Conservation (phyloP, 2,113 vertebrate species). For the Cathartes aura region DNA sequence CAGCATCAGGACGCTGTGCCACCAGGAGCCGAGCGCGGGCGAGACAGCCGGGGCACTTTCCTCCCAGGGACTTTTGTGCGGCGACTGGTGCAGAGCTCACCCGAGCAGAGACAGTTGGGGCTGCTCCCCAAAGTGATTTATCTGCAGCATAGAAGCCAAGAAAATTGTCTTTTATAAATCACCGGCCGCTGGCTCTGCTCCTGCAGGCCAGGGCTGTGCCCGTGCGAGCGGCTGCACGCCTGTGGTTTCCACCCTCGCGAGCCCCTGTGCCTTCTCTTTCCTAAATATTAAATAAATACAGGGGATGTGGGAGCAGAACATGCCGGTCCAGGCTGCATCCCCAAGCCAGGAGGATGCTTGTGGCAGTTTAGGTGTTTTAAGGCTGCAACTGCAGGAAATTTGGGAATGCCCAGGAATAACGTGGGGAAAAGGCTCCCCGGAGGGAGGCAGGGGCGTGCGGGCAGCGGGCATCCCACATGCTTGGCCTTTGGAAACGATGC, state of each 20-base stretch:
- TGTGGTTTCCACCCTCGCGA: neutral
- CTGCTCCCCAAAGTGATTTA: neutral
- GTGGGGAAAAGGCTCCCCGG: neutral
- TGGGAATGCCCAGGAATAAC: neutral
- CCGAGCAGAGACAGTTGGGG: neutral
- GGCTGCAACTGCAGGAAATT: neutral
- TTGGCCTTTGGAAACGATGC: neutral
- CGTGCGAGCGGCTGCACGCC: neutral
- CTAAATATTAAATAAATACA: neutral
- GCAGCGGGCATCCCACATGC: accelerated
- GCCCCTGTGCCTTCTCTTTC: neutral
- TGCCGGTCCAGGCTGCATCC: neutral
- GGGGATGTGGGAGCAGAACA: accelerated
- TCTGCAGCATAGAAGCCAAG: neutral
- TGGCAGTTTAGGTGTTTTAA: neutral
- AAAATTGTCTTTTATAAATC: neutral
- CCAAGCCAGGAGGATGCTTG: neutral
- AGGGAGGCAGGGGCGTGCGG: neutral
- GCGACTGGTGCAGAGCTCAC: neutral
- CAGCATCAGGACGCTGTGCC: neutral
- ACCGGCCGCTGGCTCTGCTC: neutral
- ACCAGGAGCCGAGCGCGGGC: neutral
- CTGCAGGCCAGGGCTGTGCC: neutral
- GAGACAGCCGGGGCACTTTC: neutral
- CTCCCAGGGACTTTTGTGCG: neutral